Evolutionary conservation across 2,888 invertebrate genomes (phyloP), one percentile per base, ranked within the genome.

Genomic region (Amaurobius ferox): DNA sequence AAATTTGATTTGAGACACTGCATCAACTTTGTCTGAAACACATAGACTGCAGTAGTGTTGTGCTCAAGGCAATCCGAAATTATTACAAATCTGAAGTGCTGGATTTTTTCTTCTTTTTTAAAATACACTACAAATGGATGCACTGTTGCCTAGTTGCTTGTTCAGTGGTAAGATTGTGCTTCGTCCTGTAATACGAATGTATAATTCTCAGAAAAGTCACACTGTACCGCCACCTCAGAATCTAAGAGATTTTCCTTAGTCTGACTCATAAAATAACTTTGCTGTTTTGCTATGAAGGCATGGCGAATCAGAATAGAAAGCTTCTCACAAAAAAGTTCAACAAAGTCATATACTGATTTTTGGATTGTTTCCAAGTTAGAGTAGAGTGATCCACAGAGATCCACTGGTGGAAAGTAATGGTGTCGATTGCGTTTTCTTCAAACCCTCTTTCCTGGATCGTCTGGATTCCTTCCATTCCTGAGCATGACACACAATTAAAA

Each of bases 21-120:
- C 7, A 62, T 62, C n/a, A 62, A 9, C 5, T 62, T 61, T n/a
- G 1, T 55, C 23, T 61, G n/a, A 74, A 74, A 72, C 1, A 6
- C 35, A 23, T 72, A 55, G 5, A 72, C 74, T 11, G 66, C 44
- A n/a, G 66, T n/a, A n/a, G 74, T 40, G 40, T 62, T 64, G n/a
- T n/a, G n/a, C n/a, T n/a, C n/a, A n/a, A n/a, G n/a, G n/a, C n/a
- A n/a, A n/a, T n/a, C n/a, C n/a, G 30, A 64, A 40, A 74, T 40
- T n/a, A 64, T 28, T 13, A 64, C 64, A 44, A 30, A 19, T n/a
- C 44, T 74, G 7, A 40, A 0, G 30, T 66, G 66, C 19, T 40
- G 9, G n/a, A 40, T 7, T 66, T 74, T 66, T n/a, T n/a, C n/a
- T n/a, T n/a, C n/a, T n/a, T n/a, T n/a, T n/a, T n/a, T n/a, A n/a